Evolutionary conservation across 2,113 vertebrate genomes (phyloP).

Genomic region (Muntiacus muntjak): DNA sequence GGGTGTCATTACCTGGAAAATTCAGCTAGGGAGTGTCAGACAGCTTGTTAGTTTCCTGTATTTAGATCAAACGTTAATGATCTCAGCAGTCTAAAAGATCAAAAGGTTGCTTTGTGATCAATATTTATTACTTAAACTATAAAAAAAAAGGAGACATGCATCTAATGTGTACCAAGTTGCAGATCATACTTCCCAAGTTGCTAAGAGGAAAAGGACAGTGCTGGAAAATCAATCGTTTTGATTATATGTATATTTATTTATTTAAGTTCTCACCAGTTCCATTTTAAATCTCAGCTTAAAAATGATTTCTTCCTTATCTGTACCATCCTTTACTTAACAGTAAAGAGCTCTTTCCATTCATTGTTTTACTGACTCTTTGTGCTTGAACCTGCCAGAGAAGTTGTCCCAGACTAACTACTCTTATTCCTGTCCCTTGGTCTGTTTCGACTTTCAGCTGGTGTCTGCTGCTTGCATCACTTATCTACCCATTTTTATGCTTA

Average conservation of each 20-base stretch:
- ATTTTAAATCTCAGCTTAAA: neutral
- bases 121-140: neutral
- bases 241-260: neutral
- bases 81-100: neutral
- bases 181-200: neutral
- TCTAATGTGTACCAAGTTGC: neutral
- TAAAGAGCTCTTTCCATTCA: neutral
- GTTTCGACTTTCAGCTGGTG: neutral
- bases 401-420: neutral
- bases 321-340: neutral
- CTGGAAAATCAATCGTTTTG: neutral
- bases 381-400: neutral
- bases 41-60: neutral
- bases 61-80: neutral
- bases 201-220: neutral
- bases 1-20: neutral
- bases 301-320: neutral
- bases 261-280: neutral
- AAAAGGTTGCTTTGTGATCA: neutral
- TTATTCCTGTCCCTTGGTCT: neutral
- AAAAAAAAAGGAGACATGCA: neutral
- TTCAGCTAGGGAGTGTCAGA: neutral
- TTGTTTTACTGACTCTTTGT: neutral
- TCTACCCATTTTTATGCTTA: neutral
- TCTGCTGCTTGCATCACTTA: neutral